Percentiles rank a stretch among this genome's conserved stretches.
These are phyloP conservation scores for Agonum fuliginosum DNA, from an alignment of 2,888 invertebrate species.

Conservation along the genomic window DNA sequence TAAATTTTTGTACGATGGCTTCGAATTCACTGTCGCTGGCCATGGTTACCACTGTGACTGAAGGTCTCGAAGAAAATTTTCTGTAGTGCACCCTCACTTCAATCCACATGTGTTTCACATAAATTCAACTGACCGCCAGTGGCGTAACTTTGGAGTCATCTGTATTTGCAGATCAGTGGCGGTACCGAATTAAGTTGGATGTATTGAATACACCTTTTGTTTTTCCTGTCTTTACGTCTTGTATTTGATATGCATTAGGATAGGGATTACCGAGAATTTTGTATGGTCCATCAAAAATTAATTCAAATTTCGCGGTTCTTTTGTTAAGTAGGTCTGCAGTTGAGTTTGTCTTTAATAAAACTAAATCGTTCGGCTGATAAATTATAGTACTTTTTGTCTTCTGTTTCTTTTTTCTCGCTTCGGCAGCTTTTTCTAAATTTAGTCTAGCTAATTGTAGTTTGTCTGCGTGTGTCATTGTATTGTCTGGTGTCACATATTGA, in stretches of 20 bases:
- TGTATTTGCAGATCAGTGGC: too few relatives aligned
- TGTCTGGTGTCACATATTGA: not conserved
- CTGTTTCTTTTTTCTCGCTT: not conserved
- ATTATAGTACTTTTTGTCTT: not conserved
- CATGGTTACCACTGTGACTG: too few relatives aligned
- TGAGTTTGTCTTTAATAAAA: constrained; percentile 24
- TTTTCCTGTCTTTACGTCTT: not conserved
- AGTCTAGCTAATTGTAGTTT: too few relatives aligned
- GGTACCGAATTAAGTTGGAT: too few relatives aligned
- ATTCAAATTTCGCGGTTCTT: constrained; percentile 1
- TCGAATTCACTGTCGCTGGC: too few relatives aligned
- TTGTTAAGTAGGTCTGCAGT: not conserved
- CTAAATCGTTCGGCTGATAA: constrained; percentile 21
- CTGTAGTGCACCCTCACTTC: too few relatives aligned
- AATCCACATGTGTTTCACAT: too few relatives aligned
- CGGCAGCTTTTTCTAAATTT: not conserved
- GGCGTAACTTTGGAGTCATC: too few relatives aligned
- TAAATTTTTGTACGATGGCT: too few relatives aligned
- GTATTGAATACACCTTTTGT: not conserved
- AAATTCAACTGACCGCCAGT: too few relatives aligned
- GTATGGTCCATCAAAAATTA: constrained; percentile 23
- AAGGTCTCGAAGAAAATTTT: too few relatives aligned
- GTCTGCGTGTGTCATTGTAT: not conserved
- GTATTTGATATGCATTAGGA: constrained; percentile 2
- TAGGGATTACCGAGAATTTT: not conserved